Base-by-base conservation (phyloP, 2,888 invertebrate species). In the Empis stercorea region DNA sequence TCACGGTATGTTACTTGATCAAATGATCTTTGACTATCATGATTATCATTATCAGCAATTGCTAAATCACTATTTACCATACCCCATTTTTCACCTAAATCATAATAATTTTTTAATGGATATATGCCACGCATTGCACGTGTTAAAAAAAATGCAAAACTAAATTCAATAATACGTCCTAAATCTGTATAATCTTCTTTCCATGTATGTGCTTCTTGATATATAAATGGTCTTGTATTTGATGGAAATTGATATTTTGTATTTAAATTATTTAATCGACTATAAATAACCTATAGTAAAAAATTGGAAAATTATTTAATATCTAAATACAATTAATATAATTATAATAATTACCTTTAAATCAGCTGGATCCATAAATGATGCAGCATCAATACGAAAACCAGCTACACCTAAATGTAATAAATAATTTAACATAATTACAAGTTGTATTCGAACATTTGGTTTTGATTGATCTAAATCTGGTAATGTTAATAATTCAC, bases 1-100 rank as follows among this genome's bases (percentile, higher is more conserved):
- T 54, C 51, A 48, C 66, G 65, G 56, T 68, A 61, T 9, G 64
- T 70, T 48, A 70, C 66, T 41, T 74, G 78, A 40, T 77, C 76
- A 51, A 79, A 76, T 6, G 79, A 80, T 60, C 89, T 73, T 62
- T 88, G 87, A 59, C 82, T 85, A 65, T 91, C 89, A 60, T 91
- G 91, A 67, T 91, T 91, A 59, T 88, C 87, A 43, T 87, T 76
- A 60, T 87, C 87, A 11, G 80, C 76, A 0, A 87, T 58, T 5
- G 84, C 74, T 47, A 76, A 75, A 1, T 55, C 57, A 1, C 72
- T 71, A 15, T 73, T 66, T 1, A 81, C 57, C 13, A 84, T 70
- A 37, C 72, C 73, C 82, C 83, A 83, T 10, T 59, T 65, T 1
- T 73, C 63, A 16, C 80, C 80, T 30, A 48, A 43, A 34, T 37